phyloP scores from a whole-genome alignment of 2,888 invertebrate genomes.

The Lepidonotus clava region DNA sequence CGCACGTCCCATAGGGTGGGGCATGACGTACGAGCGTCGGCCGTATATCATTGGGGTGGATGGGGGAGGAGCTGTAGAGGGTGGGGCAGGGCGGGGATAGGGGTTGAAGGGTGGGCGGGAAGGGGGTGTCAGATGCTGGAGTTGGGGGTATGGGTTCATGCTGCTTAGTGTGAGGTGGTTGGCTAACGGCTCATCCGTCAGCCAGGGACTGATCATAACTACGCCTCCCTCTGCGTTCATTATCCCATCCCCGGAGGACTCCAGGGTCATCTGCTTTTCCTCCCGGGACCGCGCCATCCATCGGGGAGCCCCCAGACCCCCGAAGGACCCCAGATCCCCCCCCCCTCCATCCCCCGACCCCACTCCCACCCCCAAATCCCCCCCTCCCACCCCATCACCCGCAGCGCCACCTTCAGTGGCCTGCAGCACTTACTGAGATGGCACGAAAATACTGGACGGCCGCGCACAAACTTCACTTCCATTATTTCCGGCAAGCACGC shows the following conservation, averaged over 20 bases:
- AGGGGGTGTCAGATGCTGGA: too few relatives aligned
- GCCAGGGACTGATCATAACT: constrained; percentile 11
- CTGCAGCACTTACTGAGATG: too few relatives aligned
- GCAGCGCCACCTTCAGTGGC: too few relatives aligned
- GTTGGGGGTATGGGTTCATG: too few relatives aligned
- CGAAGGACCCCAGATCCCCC: too few relatives aligned
- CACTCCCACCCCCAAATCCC: background rate
- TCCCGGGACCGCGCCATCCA: constrained; percentile 25
- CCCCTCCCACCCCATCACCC: background rate
- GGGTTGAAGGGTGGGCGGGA: background rate
- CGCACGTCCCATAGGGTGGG: background rate
- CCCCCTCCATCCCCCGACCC: background rate
- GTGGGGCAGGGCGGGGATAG: background rate
- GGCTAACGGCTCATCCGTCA: background rate
- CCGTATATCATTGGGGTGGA: background rate
- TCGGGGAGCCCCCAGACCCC: background rate
- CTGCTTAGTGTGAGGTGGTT: constrained; percentile 38
- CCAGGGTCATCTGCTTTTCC: constrained; percentile 33
- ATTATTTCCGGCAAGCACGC: constrained; percentile 29
- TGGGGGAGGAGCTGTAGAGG: background rate
- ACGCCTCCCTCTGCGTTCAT: constrained; percentile 29
- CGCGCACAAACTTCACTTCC: constrained; percentile 36
- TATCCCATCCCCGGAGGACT: background rate
- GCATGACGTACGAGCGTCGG: background rate
- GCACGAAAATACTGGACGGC: background rate